phyloP scores from a whole-genome alignment of 37 sponge, comb jelly and placozoan genomes.

The Oopsacas minuta region DNA sequence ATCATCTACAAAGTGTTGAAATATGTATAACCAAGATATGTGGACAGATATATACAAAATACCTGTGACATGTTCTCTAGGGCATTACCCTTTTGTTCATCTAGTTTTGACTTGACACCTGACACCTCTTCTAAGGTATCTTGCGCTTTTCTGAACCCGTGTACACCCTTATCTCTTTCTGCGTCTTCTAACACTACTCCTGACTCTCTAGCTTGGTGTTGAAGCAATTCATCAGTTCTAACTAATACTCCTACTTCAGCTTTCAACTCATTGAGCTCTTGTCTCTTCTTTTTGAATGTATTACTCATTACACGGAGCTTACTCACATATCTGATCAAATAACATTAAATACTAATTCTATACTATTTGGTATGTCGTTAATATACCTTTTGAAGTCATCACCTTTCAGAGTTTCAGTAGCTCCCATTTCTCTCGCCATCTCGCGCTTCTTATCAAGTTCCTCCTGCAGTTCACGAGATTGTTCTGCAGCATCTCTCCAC shows the following conservation, averaged over 20 bases:
- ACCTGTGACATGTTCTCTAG: conserved; percentile 66
- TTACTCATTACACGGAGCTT: conserved; percentile 54
- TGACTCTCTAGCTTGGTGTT: conserved; percentile 32
- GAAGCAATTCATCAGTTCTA: conserved; percentile 77
- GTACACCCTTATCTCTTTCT: conserved; percentile 75
- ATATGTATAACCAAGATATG: background rate
- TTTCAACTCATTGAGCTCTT: conserved; percentile 48
- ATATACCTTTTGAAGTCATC: conserved; percentile 50
- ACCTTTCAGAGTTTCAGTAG: conserved; percentile 55
- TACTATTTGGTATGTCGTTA: background rate
- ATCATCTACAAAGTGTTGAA: background rate
- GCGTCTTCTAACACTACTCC: conserved; percentile 32
- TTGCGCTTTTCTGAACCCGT: conserved; percentile 62
- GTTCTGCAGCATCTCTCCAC: conserved; percentile 28
- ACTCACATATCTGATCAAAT: conserved; percentile 34
- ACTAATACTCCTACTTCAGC: conserved; percentile 83
- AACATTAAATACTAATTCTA: background rate
- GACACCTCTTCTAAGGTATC: conserved; percentile 83
- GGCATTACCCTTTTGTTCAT: conserved; percentile 53
- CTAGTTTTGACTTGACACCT: conserved; percentile 61
- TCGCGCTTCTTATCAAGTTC: conserved; percentile 24
- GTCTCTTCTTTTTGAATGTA: conserved; percentile 75
- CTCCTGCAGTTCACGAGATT: conserved; percentile 30
- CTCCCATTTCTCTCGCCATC: conserved; percentile 34
- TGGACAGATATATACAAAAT: background rate